Base-by-base conservation (phyloP, 2,888 invertebrate genomes). In the Dichetophora obliterata region DNA sequence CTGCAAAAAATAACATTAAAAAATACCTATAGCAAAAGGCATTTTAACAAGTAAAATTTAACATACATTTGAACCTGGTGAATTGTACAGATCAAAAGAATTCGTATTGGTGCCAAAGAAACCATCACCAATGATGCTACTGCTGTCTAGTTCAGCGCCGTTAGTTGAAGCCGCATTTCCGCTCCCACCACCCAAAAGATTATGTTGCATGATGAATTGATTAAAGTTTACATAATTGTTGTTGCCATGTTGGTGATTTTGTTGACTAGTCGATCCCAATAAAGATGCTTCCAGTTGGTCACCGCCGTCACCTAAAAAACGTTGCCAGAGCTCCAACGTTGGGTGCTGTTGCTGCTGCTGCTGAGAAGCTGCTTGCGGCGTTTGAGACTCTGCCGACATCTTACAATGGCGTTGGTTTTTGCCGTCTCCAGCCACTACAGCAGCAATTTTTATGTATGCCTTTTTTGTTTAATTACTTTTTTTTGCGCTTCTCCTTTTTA, bases 171-270 rank as follows among this genome's bases (percentile, higher is more conserved):
- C 61, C 9, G 37, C n/a, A 50, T 11, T 48, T 31, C 43, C 74
- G 16, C 48, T 14, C 34, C 52, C 43, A 9, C 80, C 79, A 24
- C 81, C 81, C 22, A 82, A 77, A 22, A 87, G 79, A 81, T 89
- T 88, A 81, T 89, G 89, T 81, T 89, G 89, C 82, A 87, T 83
- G 50, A 89, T 86, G 78, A 89, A 89, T 79, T 89, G 88, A 82
- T 88, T 89, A 75, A 89, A 89, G 77, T 88, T 85, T n/a, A 89
- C 87, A 80, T 89, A 89, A 80, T 88, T 86, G 79, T 86, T 86
- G 79, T 87, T 74, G 69, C 43, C 66, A 65, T 71, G 70, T 65
- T 73, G 43, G 72, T 50, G 74, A 71, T 63, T 22, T 11, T 61
- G 54, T 61, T 68, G 72, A 59, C 72, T 72, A 54, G 65, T 34